Evolutionary conservation across 2,797 vertebrate species (phyloP).

Genomic region (Cephalopachus bancanus): DNA sequence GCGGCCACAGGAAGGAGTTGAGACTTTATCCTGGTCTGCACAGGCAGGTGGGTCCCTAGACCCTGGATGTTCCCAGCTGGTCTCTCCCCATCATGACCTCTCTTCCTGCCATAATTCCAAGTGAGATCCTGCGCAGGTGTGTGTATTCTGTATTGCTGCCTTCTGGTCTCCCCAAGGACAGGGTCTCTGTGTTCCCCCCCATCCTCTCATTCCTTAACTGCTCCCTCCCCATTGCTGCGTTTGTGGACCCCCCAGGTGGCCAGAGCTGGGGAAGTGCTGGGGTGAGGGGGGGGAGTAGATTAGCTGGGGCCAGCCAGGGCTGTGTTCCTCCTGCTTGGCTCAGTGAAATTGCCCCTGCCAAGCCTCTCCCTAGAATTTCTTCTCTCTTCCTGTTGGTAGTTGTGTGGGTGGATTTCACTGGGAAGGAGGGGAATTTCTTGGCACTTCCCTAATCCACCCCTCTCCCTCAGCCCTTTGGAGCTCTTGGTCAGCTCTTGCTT

Average conservation of each 20-base stretch:
- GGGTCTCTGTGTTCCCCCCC: neutral
- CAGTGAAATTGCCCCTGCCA: constrained; percentile 29
- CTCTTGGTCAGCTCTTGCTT: neutral
- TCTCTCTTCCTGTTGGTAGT: constrained; percentile 34
- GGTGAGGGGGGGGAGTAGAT: neutral
- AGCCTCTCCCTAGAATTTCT: constrained; percentile 41
- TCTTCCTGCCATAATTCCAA: neutral
- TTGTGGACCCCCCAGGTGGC: neutral
- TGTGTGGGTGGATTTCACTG: neutral
- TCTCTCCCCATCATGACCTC: neutral
- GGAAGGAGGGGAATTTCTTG: constrained; percentile 41
- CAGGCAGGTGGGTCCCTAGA: neutral
- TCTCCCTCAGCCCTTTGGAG: neutral
- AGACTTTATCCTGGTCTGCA: neutral
- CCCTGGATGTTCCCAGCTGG: neutral
- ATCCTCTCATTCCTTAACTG: neutral
- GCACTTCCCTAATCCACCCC: neutral
- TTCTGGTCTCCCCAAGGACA: neutral
- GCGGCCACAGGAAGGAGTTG: neutral
- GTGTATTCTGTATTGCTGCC: accelerated
- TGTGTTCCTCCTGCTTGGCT: constrained; percentile 13
- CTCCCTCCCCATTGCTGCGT: neutral
- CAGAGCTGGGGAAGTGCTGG: neutral
- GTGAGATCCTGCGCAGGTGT: accelerated
- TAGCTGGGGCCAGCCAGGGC: neutral